These are phyloP conservation scores for Heliothis subflexa DNA, from an alignment of 1,140 invertebrate species.

Conservation along the genomic window DNA sequence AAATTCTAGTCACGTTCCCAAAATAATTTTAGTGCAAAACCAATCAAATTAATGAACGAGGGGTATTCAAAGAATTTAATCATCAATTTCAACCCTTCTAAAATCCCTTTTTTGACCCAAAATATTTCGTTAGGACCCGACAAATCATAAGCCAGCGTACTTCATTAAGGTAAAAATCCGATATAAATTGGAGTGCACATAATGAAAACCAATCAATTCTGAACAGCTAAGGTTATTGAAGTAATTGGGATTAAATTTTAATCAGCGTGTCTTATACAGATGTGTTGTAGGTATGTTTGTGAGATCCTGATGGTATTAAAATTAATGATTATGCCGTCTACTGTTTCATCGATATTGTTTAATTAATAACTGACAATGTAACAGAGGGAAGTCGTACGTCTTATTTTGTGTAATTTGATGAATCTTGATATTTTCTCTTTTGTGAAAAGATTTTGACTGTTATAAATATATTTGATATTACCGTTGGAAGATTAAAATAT, in stretches of 20 bases:
- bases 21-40: conserved; percentile 14
- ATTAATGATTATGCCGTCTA: conserved; percentile 29
- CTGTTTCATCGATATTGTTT: conserved; percentile 8
- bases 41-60: conserved; percentile 29
- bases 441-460: neutral
- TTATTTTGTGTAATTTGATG: neutral
- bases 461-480: neutral
- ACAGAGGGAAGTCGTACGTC: neutral
- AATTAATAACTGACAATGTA: conserved; percentile 30
- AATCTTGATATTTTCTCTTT: neutral
- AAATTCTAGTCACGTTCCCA: conserved; percentile 1
- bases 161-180: conserved; percentile 43
- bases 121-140: conserved; percentile 20
- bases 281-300: neutral
- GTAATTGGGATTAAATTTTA: conserved; percentile 47
- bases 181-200: conserved; percentile 27
- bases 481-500: neutral
- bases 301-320: conserved; percentile 10
- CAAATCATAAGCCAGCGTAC: conserved; percentile 34
- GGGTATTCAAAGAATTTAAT: conserved; percentile 29
- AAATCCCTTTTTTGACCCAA: conserved; percentile 27
- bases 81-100: conserved; percentile 24
- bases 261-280: conserved; percentile 15
- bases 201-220: conserved; percentile 46
- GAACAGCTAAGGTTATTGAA: conserved; percentile 36